Evolutionary conservation across 2,113 vertebrate genomes (phyloP).

Genomic region (Oreochromis aureus): DNA sequence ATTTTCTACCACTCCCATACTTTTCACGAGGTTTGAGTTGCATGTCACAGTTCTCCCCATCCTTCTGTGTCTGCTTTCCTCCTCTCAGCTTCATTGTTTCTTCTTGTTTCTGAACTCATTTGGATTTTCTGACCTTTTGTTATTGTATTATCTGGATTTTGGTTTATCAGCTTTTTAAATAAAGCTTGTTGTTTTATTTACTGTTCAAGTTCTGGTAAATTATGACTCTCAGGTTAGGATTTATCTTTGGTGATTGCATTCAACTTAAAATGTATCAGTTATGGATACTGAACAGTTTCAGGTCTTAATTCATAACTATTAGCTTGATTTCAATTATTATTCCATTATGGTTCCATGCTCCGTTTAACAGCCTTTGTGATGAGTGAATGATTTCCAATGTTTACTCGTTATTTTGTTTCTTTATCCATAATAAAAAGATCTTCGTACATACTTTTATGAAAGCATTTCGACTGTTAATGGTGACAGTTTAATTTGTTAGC

Average conservation of each 20-base stretch:
- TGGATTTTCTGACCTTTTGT: not conserved
- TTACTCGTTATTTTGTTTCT: not conserved
- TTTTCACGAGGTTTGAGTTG: not conserved
- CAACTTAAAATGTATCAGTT: not conserved
- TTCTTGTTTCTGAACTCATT: not conserved
- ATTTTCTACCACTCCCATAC: not conserved
- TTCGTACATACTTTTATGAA: not conserved
- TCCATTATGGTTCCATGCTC: not conserved
- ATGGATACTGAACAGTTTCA: not conserved
- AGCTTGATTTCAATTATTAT: not conserved
- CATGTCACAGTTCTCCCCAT: not conserved
- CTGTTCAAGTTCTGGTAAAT: not conserved
- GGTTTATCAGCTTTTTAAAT: not conserved
- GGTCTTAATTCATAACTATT: not conserved
- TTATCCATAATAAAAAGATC: not conserved
- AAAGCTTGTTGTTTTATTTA: not conserved
- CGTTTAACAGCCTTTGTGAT: not conserved
- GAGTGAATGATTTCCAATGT: not conserved
- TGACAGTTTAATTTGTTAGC: not conserved
- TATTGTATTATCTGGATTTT: not conserved
- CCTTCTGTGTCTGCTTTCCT: not conserved
- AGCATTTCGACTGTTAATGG: rapidly evolving
- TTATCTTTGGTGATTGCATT: not conserved
- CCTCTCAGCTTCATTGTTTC: not conserved
- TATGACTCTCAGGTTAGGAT: not conserved